These are phyloP conservation scores for Thamnaconus septentrionalis DNA, from an alignment of 2,113 vertebrate genomes.

Conservation along the genomic window DNA sequence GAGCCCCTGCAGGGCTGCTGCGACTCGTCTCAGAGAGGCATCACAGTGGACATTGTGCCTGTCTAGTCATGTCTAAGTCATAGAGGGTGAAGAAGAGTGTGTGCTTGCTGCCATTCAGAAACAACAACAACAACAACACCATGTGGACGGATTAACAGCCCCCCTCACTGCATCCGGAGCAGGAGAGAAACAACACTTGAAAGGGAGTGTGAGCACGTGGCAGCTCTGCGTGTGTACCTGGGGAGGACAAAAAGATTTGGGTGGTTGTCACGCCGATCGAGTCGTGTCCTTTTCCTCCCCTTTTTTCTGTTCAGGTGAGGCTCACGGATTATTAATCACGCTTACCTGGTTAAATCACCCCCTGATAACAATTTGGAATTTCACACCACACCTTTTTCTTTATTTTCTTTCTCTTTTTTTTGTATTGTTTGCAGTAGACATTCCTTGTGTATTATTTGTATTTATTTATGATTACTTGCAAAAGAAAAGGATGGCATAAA, in stretches of 20 bases:
- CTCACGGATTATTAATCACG: conserved; percentile 67
- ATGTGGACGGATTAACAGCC: conserved; percentile 47
- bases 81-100: conserved; percentile 45
- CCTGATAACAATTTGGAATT: conserved; percentile 61
- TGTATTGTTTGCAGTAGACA: conserved; percentile 96
- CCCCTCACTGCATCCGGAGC: conserved; percentile 40
- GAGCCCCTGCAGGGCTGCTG: conserved; percentile 22
- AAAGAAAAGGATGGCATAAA: conserved; percentile 78
- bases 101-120: conserved; percentile 66
- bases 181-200: conserved; percentile 33
- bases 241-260: conserved; percentile 26
- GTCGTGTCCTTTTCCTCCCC: conserved; percentile 9
- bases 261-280: conserved; percentile 40
- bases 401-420: conserved; percentile 54
- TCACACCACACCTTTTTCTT: conserved; percentile 81
- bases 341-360: conserved; percentile 78
- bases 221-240: too few species aligned
- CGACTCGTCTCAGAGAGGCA: conserved; percentile 31
- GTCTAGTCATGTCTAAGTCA: conserved; percentile 72
- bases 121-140: neutral
- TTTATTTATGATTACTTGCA: conserved; percentile 98
- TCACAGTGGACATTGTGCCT: conserved; percentile 45
- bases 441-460: conserved; percentile 95
- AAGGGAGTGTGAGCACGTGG: conserved; percentile 24
- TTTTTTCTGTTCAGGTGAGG: conserved; percentile 63